These are phyloP conservation scores for Heterotilapia buettikoferi DNA, from an alignment of 2,113 vertebrate genomes.

Conservation along the genomic window DNA sequence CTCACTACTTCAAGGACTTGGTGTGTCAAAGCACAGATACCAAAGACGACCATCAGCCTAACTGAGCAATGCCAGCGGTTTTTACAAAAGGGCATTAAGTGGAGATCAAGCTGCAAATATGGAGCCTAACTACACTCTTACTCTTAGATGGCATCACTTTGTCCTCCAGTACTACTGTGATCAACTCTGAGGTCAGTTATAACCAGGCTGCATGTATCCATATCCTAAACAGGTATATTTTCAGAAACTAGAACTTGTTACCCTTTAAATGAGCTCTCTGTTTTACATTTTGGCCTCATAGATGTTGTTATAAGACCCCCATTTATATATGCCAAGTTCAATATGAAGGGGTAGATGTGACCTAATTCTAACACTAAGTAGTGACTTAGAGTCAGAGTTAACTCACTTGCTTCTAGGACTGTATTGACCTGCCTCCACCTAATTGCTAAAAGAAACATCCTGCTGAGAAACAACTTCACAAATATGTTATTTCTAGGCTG, in stretches of 20 bases:
- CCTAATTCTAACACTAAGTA: background rate
- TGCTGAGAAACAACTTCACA: background rate
- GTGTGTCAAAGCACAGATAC: background rate
- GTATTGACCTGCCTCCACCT: background rate
- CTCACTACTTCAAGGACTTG: background rate
- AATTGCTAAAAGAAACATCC: background rate
- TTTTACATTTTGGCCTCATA: background rate
- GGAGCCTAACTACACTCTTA: fast-evolving
- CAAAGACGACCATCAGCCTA: background rate
- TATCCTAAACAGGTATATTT: background rate
- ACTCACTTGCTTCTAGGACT: background rate
- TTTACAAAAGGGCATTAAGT: fast-evolving
- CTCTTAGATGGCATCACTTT: background rate
- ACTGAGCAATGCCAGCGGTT: background rate
- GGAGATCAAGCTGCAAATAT: background rate
- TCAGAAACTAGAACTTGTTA: background rate
- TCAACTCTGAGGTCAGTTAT: background rate
- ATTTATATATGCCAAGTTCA: background rate
- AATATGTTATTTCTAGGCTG: background rate
- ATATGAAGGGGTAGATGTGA: background rate
- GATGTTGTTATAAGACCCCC: background rate
- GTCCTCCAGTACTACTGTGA: background rate
- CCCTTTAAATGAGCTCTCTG: background rate
- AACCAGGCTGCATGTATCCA: background rate
- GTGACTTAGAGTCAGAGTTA: background rate